Base-by-base conservation (phyloP, 2,113 vertebrate species). In the Paramormyrops kingsleyae region DNA sequence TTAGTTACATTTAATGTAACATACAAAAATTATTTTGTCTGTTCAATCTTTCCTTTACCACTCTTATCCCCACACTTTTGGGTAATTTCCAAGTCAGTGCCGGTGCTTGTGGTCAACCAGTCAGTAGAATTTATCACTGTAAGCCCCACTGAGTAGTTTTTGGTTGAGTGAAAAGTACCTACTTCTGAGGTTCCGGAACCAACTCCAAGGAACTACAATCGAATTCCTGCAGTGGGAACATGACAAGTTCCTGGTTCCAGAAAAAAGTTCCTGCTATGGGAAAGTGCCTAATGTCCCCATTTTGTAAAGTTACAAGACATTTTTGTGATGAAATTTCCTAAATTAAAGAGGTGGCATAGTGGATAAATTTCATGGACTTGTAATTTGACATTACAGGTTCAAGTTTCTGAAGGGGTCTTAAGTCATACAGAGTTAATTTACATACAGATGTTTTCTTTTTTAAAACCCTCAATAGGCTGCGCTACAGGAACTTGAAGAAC, bases 401-500 rank as follows among this genome's bases (percentile, higher is more conserved):
- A 31, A 74, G 66, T 74, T 74, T 35, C 66, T 31, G 66, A 35
- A 31, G n/a, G 62, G 66, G 66, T 35, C 24, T 35, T 15, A 74
- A 35, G 12, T 74, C 66, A 74, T 35, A n/a, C 27, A 24, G 56
- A 7, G 21, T 62, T 70, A 70, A 70, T 31, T 70, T 70, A 80
- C 6, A 39, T 80, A 19, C 74, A 89, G 46, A n/a, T 89, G 31
- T 62, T 86, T 9, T 90, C 24, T 42, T 88, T 24, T 92, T 47
- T 47, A 9, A 47, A 46, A 21, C 83, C 19, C 62, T 24, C 44
- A 21, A 39, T 95, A 99, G 99, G 99, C 97, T 21, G 99, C 99
- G 92, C 97, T 99, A 85, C 98, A 99, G 96, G 99, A 99, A 96
- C 95, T 99, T 96, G 98, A 99, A 96, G 99, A 99, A 95, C 93